Evolutionary conservation across 1,140 invertebrate genomes (phyloP).

Genomic region (Drosophila bipectinata): DNA sequence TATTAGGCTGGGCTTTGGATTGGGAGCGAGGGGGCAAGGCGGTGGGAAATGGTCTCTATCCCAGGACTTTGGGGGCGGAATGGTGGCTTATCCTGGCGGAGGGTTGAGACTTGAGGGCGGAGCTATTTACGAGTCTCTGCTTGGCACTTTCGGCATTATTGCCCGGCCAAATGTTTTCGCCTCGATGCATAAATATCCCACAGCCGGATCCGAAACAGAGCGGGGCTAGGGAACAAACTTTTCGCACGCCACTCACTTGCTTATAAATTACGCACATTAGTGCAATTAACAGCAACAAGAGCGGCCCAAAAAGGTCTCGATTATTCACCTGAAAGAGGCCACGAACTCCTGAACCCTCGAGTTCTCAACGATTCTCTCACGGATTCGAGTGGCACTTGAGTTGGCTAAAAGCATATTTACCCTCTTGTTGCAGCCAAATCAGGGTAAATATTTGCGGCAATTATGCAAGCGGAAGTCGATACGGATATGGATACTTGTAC

Average conservation of each 20-base stretch:
- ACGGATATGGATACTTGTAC: conserved; percentile 83
- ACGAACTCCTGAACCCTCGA: conserved; percentile 22
- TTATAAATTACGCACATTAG: conserved; percentile 80
- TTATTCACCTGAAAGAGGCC: conserved; percentile 65
- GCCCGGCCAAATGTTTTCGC: conserved; percentile 53
- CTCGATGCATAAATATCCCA: conserved; percentile 53
- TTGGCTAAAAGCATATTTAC: conserved; percentile 63
- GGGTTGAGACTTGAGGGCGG: conserved; percentile 20
- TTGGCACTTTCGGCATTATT: conserved; percentile 79
- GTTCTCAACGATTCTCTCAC: conserved; percentile 21
- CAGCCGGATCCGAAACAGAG: conserved; percentile 12
- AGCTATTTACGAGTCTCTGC: conserved; percentile 78
- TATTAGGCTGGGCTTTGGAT: conserved; percentile 55
- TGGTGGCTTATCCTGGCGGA: conserved; percentile 16
- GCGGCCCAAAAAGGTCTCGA: conserved; percentile 34
- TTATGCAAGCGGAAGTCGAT: conserved; percentile 65
- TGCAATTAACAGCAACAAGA: conserved; percentile 68
- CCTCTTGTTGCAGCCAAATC: conserved; percentile 54
- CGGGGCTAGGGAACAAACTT: conserved; percentile 39
- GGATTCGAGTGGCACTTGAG: conserved; percentile 65
- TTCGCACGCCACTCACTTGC: conserved; percentile 67
- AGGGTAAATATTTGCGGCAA: conserved; percentile 71
- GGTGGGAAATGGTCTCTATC: conserved; percentile 46
- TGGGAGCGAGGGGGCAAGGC: conserved; percentile 5
- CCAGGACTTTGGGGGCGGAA: conserved; percentile 40